Evolutionary conservation across 2,888 invertebrate species (phyloP).

Genomic region (Cataglyphis rosenhaueri): DNA sequence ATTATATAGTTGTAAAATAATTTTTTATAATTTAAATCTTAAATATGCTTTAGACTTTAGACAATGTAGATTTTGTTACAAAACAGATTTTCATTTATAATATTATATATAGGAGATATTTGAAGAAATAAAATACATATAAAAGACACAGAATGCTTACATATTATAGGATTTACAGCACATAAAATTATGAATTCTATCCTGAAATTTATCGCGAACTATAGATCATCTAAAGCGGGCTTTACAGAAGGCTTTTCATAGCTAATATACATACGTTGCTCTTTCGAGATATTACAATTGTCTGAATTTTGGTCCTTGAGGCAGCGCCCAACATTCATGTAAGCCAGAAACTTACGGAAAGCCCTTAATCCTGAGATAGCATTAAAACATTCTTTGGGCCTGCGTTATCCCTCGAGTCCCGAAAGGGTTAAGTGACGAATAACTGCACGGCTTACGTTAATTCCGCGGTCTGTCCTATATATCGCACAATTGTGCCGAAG

Average conservation of each 20-base stretch:
- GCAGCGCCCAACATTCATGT: conserved; percentile 10
- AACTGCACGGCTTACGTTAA: conserved; percentile 54
- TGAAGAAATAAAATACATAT: not conserved
- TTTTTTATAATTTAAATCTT: not conserved
- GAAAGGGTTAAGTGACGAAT: conserved; percentile 56
- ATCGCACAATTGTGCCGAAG: conserved; percentile 45
- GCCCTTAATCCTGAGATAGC: conserved; percentile 37
- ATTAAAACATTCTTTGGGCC: conserved; percentile 47
- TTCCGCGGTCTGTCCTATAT: conserved; percentile 45
- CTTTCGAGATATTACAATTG: conserved; percentile 23
- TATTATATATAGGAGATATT: not conserved
- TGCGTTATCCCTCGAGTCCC: conserved; percentile 43
- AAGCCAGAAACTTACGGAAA: conserved; percentile 38
- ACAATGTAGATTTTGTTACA: not conserved
- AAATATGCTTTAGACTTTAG: not conserved
- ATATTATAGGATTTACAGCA: not conserved
- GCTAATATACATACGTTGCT: not conserved
- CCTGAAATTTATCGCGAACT: not conserved
- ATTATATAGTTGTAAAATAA: not conserved
- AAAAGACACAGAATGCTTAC: not conserved
- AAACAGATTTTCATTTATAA: not conserved
- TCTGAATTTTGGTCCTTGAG: conserved; percentile 34
- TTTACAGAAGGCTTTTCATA: not conserved
- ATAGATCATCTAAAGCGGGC: conserved; percentile 1
- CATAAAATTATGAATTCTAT: not conserved